phyloP scores from a whole-genome alignment of 1,140 invertebrate genomes.

The Fopius arisanus region DNA sequence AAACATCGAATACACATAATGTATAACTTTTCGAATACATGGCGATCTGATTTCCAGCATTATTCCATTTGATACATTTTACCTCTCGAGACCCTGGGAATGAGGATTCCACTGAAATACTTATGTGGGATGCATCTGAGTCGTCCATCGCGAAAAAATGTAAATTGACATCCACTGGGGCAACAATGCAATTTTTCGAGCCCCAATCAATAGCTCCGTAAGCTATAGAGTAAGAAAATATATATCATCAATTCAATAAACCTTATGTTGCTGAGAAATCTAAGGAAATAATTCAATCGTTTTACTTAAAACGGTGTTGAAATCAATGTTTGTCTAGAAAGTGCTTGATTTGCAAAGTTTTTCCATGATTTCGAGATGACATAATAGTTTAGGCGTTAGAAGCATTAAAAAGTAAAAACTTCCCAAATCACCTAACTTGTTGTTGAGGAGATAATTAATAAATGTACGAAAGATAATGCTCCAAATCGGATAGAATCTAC shows the following conservation, averaged over 20 bases:
- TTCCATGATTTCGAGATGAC: no score
- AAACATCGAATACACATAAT: slow-evolving; percentile 9
- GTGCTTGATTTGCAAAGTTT: no score
- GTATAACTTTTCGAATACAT: slow-evolving; percentile 2
- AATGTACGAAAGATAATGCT: no score
- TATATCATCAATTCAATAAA: neutral
- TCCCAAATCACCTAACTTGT: neutral
- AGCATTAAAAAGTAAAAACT: no score
- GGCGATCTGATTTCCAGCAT: slow-evolving; percentile 33
- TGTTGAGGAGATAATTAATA: no score
- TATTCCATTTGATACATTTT: slow-evolving; percentile 43
- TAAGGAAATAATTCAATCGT: no score
- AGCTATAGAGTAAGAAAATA: neutral
- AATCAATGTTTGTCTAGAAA: no score
- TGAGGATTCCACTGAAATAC: neutral
- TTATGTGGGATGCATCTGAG: neutral
- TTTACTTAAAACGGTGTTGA: no score
- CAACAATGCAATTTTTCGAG: slow-evolving; percentile 32
- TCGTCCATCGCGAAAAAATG: slow-evolving; percentile 24
- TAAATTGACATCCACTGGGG: neutral
- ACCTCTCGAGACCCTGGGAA: neutral
- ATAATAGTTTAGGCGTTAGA: no score
- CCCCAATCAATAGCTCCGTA: slow-evolving; percentile 45
- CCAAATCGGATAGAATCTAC: no score
- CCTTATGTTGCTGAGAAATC: neutral